These are phyloP conservation scores for Grapholita molesta DNA, from an alignment of 1,140 invertebrate species.

Conservation along the genomic window DNA sequence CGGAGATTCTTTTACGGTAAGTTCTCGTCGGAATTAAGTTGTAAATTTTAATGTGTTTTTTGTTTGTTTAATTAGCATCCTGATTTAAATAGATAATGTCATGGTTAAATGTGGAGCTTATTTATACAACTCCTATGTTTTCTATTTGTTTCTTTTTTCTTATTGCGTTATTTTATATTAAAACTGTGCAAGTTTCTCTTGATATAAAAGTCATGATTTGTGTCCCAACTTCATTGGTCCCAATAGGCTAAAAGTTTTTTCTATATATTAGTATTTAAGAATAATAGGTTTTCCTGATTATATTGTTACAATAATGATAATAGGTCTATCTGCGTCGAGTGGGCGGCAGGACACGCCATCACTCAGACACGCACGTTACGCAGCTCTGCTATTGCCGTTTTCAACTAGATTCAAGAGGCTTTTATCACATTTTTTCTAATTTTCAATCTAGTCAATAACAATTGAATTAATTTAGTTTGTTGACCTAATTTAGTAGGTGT, in stretches of 20 bases:
- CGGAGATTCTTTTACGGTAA: slow-evolving; percentile 3
- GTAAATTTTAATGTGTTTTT: neutral
- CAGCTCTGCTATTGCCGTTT: neutral
- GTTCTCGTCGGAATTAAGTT: neutral
- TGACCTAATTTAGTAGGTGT: too few species aligned
- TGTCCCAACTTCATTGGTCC: neutral
- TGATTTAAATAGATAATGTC: too few species aligned
- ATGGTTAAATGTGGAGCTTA: too few species aligned
- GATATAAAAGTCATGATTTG: too few species aligned
- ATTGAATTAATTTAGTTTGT: too few species aligned
- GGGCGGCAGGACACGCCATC: neutral
- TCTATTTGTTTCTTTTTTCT: neutral
- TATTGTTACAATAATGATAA: slow-evolving; percentile 9
- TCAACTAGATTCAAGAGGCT: neutral
- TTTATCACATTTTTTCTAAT: neutral
- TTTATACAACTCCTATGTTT: neutral
- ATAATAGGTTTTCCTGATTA: neutral
- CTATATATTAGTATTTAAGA: neutral
- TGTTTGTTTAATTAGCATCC: neutral
- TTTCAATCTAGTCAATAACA: too few species aligned
- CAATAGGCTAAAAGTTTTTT: neutral
- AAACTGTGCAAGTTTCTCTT: too few species aligned
- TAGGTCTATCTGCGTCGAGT: neutral
- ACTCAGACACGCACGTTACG: neutral
- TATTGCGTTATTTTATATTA: neutral